Evolutionary conservation across 2,888 invertebrate genomes (phyloP).

Genomic region (Sthenelais limicola): DNA sequence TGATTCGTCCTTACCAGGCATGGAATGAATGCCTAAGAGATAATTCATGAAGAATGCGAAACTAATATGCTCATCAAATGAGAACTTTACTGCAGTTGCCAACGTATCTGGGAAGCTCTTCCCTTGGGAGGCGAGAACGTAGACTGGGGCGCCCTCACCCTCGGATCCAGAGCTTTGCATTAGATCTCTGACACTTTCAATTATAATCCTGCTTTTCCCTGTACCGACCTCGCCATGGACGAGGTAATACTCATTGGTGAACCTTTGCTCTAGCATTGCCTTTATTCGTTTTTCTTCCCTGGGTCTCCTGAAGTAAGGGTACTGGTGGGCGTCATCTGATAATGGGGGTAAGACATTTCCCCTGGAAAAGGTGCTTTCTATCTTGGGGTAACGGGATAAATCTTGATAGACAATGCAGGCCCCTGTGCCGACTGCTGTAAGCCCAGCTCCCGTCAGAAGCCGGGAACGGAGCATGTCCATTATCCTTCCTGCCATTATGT

Average conservation of each 20-base stretch:
- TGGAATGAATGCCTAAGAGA: conserved; percentile 47
- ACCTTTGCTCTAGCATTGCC: conserved; percentile 36
- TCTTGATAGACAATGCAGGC: conserved; percentile 51
- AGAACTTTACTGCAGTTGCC: conserved; percentile 50
- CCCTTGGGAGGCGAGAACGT: conserved; percentile 49
- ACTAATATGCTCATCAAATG: conserved; percentile 54
- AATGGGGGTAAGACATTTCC: conserved; percentile 51
- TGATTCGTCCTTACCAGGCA: conserved; percentile 49
- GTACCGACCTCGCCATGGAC: conserved; percentile 52
- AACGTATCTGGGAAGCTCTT: conserved; percentile 51
- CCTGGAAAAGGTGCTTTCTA: conserved; percentile 44
- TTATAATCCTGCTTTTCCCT: conserved; percentile 50
- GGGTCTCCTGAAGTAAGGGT: conserved; percentile 42
- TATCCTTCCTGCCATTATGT: not conserved
- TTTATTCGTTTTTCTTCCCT: conserved; percentile 1
- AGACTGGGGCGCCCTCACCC: conserved; percentile 51
- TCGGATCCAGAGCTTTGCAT: conserved; percentile 1
- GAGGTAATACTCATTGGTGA: conserved; percentile 51
- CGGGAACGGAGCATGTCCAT: not conserved
- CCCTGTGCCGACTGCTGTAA: conserved; percentile 39
- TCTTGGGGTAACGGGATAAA: conserved; percentile 42
- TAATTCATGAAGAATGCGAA: conserved; percentile 48
- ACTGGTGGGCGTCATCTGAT: conserved; percentile 45
- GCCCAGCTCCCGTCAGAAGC: conserved; percentile 7
- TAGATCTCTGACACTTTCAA: conserved; percentile 45